A percentile compares a stretch with the other conserved stretches of the same genome.
phyloP scores from a whole-genome alignment of 1,140 invertebrate genomes.

The Bombyx mori region DNA sequence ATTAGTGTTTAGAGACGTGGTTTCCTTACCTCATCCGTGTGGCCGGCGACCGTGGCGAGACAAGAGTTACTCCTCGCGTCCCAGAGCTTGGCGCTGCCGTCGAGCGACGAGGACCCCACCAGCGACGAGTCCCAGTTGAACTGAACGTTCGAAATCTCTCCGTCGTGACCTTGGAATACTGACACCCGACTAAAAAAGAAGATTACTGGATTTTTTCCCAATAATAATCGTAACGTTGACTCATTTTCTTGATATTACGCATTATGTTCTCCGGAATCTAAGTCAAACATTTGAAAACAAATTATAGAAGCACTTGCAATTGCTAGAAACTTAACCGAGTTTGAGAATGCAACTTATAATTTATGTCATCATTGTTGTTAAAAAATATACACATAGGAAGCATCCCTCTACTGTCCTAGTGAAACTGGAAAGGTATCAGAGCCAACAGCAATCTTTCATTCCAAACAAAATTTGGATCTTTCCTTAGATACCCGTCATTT shows the following conservation, averaged over 20 bases:
- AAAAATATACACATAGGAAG: too few relatives aligned
- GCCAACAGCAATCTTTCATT: too few relatives aligned
- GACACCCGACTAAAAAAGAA: constrained; percentile 71
- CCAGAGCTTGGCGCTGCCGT: constrained; percentile 84
- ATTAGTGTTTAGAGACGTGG: background rate
- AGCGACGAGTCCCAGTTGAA: constrained; percentile 81
- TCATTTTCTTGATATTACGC: background rate
- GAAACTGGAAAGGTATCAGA: too few relatives aligned
- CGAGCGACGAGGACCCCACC: constrained; percentile 81
- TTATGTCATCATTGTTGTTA: too few relatives aligned
- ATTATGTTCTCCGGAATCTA: background rate
- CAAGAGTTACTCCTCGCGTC: constrained; percentile 75
- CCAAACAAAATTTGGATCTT: too few relatives aligned
- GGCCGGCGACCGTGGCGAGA: constrained; percentile 75
- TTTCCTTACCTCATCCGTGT: constrained; percentile 77
- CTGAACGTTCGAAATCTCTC: constrained; percentile 82
- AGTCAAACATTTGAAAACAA: too few relatives aligned
- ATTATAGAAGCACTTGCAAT: too few relatives aligned
- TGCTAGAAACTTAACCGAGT: too few relatives aligned
- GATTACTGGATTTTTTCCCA: background rate
- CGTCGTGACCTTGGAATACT: constrained; percentile 77
- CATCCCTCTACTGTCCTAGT: too few relatives aligned
- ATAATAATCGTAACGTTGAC: background rate
- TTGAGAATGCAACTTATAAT: too few relatives aligned
- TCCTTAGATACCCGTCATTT: too few relatives aligned